These are phyloP conservation scores for Engystomops pustulosus DNA, from an alignment of 2,113 vertebrate genomes.

Conservation along the genomic window DNA sequence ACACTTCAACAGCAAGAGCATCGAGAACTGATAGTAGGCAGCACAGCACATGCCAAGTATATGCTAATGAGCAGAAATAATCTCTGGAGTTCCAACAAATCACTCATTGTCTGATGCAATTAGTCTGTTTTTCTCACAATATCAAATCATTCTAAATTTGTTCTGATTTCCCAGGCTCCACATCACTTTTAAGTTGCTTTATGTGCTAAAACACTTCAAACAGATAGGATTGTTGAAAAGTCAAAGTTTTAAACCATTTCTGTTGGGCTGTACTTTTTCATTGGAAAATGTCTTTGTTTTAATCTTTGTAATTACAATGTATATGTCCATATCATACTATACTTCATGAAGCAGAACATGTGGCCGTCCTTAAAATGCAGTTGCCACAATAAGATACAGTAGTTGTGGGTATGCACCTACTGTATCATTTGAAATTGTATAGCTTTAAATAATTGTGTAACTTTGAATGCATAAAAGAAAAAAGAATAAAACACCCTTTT, in stretches of 20 bases:
- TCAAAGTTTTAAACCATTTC: conserved; percentile 46
- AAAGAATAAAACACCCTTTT: too few species aligned
- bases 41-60: conserved; percentile 63
- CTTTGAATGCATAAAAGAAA: too few species aligned
- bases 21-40: conserved; percentile 67
- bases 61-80: conserved; percentile 64
- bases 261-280: not conserved
- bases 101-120: conserved; percentile 69
- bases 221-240: conserved; percentile 48
- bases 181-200: conserved; percentile 63
- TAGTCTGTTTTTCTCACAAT: conserved; percentile 69
- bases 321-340: not conserved
- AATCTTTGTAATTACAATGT: conserved; percentile 19
- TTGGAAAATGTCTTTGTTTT: not conserved
- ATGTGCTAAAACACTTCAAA: conserved; percentile 62
- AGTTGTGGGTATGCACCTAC: too few species aligned
- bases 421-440: too few species aligned
- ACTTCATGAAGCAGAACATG: not conserved
- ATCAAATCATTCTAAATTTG: conserved; percentile 67
- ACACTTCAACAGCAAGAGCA: conserved; percentile 61
- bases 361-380: not conserved
- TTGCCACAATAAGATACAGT: too few species aligned
- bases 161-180: conserved; percentile 64
- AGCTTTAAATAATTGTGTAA: too few species aligned
- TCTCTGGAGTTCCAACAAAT: conserved; percentile 65